phyloP scores from a whole-genome alignment of 2,888 invertebrate genomes.

The Resseliella maxima region DNA sequence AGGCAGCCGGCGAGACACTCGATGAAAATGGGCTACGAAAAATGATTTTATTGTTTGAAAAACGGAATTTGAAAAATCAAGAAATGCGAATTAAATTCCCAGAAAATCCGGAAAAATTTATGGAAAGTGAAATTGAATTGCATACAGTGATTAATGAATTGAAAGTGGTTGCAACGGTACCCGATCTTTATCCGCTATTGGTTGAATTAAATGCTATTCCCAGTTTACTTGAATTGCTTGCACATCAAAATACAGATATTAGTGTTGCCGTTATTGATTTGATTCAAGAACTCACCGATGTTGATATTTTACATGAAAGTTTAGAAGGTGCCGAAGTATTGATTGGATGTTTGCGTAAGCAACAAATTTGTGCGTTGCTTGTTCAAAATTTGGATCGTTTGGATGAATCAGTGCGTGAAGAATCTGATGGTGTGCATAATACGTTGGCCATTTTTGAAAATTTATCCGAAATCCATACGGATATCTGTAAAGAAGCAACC shows the following conservation, averaged over 20 bases:
- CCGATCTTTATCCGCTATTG: slow-evolving; percentile 91
- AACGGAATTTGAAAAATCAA: slow-evolving; percentile 91
- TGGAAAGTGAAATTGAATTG: slow-evolving; percentile 96
- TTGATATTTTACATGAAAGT: slow-evolving; percentile 94
- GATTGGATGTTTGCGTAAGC: slow-evolving; percentile 87
- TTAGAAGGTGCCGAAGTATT: slow-evolving; percentile 90
- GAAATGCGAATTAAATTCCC: slow-evolving; percentile 99
- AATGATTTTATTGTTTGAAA: slow-evolving; percentile 92
- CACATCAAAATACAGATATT: slow-evolving; percentile 92
- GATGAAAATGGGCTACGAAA: slow-evolving; percentile 90
- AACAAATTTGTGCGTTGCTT: slow-evolving; percentile 88
- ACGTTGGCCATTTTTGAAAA: slow-evolving; percentile 93
- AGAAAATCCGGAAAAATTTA: slow-evolving; percentile 96
- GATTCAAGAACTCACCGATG: slow-evolving; percentile 91
- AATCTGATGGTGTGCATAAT: slow-evolving; percentile 96
- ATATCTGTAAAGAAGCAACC: slow-evolving; percentile 84
- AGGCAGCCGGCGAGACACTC: slow-evolving; percentile 85
- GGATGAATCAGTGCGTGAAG: slow-evolving; percentile 93
- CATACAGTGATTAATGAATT: slow-evolving; percentile 89
- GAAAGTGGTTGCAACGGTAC: slow-evolving; percentile 93
- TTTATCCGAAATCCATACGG: slow-evolving; percentile 88
- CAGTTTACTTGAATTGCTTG: slow-evolving; percentile 89
- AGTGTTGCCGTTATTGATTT: slow-evolving; percentile 70
- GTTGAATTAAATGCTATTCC: slow-evolving; percentile 91
- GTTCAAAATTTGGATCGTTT: slow-evolving; percentile 94